Evolutionary conservation across 2,888 invertebrate species (phyloP).

Genomic region (Drosophila histrio): DNA sequence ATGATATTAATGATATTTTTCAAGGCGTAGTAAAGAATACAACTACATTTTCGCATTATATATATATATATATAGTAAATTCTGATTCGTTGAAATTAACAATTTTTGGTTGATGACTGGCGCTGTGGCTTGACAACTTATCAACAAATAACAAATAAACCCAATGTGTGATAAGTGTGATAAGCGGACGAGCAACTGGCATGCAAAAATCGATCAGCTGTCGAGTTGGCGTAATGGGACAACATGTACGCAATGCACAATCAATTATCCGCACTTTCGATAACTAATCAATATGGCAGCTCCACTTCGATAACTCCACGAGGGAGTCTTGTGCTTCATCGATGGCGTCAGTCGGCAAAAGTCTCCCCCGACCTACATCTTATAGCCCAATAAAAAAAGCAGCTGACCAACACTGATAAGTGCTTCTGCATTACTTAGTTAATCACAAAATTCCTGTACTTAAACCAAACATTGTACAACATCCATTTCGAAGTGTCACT

Average conservation of each 20-base stretch:
- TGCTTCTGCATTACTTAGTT: conserved; percentile 10
- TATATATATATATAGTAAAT: neutral
- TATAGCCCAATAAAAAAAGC: conserved; percentile 12
- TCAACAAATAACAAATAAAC: conserved; percentile 43
- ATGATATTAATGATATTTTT: conserved; percentile 40
- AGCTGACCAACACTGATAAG: conserved; percentile 48
- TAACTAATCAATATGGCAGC: conserved; percentile 69
- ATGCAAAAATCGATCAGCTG: conserved; percentile 80
- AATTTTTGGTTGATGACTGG: conserved; percentile 42
- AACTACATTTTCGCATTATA: neutral
- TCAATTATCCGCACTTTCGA: conserved; percentile 65
- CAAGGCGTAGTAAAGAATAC: conserved; percentile 30
- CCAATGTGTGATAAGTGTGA: conserved; percentile 36
- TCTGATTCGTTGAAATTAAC: conserved; percentile 49
- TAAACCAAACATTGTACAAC: conserved; percentile 2
- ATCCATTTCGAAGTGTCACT: conserved; percentile 26
- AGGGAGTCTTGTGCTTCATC: conserved; percentile 22
- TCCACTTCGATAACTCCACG: conserved; percentile 14
- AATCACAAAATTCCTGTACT: conserved; percentile 15
- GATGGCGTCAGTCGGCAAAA: conserved; percentile 20
- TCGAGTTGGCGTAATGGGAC: conserved; percentile 58
- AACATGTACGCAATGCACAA: conserved; percentile 56
- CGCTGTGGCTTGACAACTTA: conserved; percentile 40
- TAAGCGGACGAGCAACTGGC: conserved; percentile 31
- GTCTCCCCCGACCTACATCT: conserved; percentile 3